A percentile compares a stretch with the other conserved stretches of the same genome.
Evolutionary conservation across 2,113 vertebrate species (phyloP).

Genomic region (Ochotona princeps): DNA sequence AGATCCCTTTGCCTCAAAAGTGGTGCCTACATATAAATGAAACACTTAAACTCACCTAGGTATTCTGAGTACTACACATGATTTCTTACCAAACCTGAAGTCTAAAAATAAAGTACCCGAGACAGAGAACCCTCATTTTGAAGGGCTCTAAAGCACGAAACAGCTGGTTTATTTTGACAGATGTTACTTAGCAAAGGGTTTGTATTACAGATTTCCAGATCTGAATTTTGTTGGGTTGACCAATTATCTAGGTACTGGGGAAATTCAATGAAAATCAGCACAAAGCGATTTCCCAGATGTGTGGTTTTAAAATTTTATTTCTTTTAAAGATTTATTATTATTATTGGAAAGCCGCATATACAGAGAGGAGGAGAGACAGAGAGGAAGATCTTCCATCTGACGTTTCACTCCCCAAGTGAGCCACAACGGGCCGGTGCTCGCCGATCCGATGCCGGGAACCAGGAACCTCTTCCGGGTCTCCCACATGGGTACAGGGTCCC

Average conservation of each 20-base stretch:
- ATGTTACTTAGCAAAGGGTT: slow-evolving; percentile 53
- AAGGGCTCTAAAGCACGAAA: slow-evolving; percentile 37
- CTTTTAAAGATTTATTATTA: too few species aligned
- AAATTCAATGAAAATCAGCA: slow-evolving; percentile 48
- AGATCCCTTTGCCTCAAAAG: slow-evolving; percentile 26
- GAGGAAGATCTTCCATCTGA: too few species aligned
- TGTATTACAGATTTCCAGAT: slow-evolving; percentile 23
- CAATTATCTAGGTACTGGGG: slow-evolving; percentile 24
- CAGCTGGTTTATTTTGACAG: slow-evolving; percentile 49
- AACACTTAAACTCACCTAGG: slow-evolving; percentile 14
- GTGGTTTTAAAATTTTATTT: slow-evolving; percentile 64
- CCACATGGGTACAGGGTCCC: too few species aligned
- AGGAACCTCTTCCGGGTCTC: too few species aligned
- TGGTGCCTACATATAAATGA: not conserved
- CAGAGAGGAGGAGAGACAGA: too few species aligned
- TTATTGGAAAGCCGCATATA: too few species aligned
- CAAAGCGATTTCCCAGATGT: slow-evolving; percentile 31
- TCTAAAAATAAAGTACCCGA: not conserved
- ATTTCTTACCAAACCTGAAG: slow-evolving; percentile 17
- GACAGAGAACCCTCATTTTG: slow-evolving; percentile 32
- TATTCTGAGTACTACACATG: not conserved
- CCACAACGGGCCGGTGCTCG: too few species aligned
- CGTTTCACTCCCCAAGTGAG: too few species aligned
- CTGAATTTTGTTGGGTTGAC: slow-evolving; percentile 49
- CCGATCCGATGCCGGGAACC: too few species aligned